Evolutionary conservation across 2,113 vertebrate species (phyloP).

Genomic region (Sciurus niger): DNA sequence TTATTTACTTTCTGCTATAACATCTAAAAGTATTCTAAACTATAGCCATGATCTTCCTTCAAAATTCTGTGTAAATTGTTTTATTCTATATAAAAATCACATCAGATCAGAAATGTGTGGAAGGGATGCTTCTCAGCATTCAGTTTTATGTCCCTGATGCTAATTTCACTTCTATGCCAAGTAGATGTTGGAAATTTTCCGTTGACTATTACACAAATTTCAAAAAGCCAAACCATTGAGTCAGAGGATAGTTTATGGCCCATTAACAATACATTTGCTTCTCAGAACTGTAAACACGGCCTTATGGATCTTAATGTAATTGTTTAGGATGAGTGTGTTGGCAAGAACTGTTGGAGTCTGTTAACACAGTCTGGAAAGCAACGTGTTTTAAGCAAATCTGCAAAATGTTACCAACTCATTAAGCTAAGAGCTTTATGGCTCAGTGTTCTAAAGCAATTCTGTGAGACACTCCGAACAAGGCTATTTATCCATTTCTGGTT

Average conservation of each 20-base stretch:
- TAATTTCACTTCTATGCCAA: constrained; percentile 76
- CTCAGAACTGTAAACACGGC: constrained; percentile 83
- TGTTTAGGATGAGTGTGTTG: constrained; percentile 84
- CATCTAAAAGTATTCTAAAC: constrained; percentile 64
- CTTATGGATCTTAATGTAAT: constrained; percentile 84
- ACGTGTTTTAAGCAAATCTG: constrained; percentile 83
- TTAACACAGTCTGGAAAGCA: constrained; percentile 81
- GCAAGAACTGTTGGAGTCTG: constrained; percentile 80
- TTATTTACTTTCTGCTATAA: constrained; percentile 74
- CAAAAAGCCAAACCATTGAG: constrained; percentile 79
- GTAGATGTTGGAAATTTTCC: constrained; percentile 76
- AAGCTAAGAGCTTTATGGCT: constrained; percentile 79
- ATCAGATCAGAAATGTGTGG: constrained; percentile 58
- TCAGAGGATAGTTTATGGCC: constrained; percentile 79
- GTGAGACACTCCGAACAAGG: constrained; percentile 48
- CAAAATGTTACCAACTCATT: constrained; percentile 84
- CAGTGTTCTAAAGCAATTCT: constrained; percentile 73
- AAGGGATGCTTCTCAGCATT: constrained; percentile 63
- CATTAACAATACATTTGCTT: constrained; percentile 78
- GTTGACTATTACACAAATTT: constrained; percentile 81
- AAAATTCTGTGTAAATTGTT: constrained; percentile 63
- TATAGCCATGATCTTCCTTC: neutral
- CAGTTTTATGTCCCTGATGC: constrained; percentile 73
- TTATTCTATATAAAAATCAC: constrained; percentile 66
- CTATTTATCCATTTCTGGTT: constrained; percentile 75